Percentiles rank a stretch among this genome's conserved stretches.
Evolutionary conservation across 2,113 vertebrate species (phyloP).

Genomic region (Tor tambroides): DNA sequence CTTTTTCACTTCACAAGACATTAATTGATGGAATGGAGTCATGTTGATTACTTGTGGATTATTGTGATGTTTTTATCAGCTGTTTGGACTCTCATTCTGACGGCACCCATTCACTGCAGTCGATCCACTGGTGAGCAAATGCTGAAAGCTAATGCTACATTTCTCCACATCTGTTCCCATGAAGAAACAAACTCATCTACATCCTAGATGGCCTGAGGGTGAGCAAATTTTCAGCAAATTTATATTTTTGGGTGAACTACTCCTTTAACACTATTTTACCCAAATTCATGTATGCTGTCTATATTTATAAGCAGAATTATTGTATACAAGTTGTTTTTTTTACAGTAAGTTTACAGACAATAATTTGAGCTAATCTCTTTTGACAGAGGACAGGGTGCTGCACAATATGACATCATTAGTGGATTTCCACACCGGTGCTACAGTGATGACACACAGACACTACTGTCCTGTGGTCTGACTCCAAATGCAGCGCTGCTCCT

Average conservation of each 20-base stretch:
- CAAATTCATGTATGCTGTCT: not conserved
- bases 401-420: constrained; percentile 86
- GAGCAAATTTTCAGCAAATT: not conserved
- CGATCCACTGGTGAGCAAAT: too few relatives aligned
- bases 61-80: too few relatives aligned
- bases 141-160: too few relatives aligned
- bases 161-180: too few relatives aligned
- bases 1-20: too few relatives aligned
- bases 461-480: constrained; percentile 79
- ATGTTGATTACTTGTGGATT: too few relatives aligned
- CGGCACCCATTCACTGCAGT: too few relatives aligned
- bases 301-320: not conserved
- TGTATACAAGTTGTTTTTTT: not conserved
- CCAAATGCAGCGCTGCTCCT: constrained; percentile 79
- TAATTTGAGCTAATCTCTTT: not conserved
- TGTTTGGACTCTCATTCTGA: too few relatives aligned
- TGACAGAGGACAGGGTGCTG: constrained; percentile 70
- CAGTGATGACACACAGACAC: constrained; percentile 72
- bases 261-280: not conserved
- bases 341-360: not conserved
- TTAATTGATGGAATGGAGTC: too few relatives aligned
- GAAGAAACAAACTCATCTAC: too few relatives aligned
- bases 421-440: constrained; percentile 79
- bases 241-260: not conserved
- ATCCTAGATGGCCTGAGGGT: too few relatives aligned